These are phyloP conservation scores for Bellardia bayeri DNA, from an alignment of 2,888 invertebrate species.

Conservation along the genomic window DNA sequence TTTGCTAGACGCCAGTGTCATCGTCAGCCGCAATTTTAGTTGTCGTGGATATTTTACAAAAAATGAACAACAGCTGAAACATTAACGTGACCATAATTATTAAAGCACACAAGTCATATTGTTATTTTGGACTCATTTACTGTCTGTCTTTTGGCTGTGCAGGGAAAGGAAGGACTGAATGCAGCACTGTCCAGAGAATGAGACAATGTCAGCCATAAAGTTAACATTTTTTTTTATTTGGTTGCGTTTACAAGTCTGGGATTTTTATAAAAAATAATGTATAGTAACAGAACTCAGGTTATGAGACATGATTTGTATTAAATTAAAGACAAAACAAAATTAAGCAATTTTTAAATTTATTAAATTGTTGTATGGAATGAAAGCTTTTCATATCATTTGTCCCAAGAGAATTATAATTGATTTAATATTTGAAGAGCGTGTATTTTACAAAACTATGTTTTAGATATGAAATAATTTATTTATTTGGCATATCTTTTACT, in stretches of 20 bases:
- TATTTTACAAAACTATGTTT: too few species aligned
- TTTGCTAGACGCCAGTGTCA: constrained; percentile 44
- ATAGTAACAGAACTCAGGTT: not conserved
- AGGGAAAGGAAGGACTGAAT: not conserved
- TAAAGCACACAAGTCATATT: constrained; percentile 52
- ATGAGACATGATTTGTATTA: not conserved
- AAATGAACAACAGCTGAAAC: constrained; percentile 45
- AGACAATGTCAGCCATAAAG: constrained; percentile 55
- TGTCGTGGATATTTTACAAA: constrained; percentile 25
- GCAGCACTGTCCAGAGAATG: constrained; percentile 4
- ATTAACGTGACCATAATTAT: constrained; percentile 69
- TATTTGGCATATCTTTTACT: too few species aligned
- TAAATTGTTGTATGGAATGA: too few species aligned
- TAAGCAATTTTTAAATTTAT: too few species aligned
- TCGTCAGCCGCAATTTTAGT: constrained; percentile 38
- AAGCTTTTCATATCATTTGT: too few species aligned
- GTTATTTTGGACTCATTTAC: constrained; percentile 24
- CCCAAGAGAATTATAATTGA: too few species aligned
- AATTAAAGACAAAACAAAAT: not conserved
- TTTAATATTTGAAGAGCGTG: too few species aligned
- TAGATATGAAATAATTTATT: too few species aligned
- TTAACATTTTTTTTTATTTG: constrained; percentile 38
- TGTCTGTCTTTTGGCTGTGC: constrained; percentile 13
- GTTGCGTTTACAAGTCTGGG: constrained; percentile 42
- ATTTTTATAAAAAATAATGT: constrained; percentile 4